Conservation (phyloP, 1,140 invertebrate genomes). For the Bombus huntii region DNA sequence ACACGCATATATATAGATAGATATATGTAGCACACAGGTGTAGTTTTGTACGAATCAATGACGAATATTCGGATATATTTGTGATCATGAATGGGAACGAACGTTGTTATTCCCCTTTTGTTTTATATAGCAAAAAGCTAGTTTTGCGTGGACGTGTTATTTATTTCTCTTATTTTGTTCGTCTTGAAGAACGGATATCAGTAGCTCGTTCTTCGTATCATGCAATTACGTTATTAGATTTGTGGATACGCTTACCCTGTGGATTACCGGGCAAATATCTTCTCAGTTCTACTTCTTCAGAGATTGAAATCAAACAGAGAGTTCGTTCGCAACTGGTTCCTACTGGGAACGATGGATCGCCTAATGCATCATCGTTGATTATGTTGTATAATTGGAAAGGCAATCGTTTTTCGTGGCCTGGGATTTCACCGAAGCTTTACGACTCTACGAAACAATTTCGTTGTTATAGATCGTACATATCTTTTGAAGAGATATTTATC, state of each 20-base stretch:
- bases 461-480: not conserved
- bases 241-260: not conserved
- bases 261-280: conserved; percentile 7
- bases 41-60: not conserved
- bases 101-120: not conserved
- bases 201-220: not conserved
- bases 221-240: conserved; percentile 40
- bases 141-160: not conserved
- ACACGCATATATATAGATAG: not conserved
- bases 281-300: not conserved
- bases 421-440: not conserved
- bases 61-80: not conserved
- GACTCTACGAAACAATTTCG: not conserved
- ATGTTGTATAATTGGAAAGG: conserved; percentile 1
- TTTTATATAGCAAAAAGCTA: not conserved
- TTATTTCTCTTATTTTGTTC: not conserved
- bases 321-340: too few relatives aligned
- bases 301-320: conserved; percentile 6
- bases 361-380: conserved; percentile 24
- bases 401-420: not conserved
- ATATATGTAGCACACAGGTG: not conserved
- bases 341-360: not conserved
- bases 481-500: not conserved
- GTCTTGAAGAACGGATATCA: not conserved
- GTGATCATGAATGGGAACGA: not conserved